Evolutionary conservation across 1,140 invertebrate genomes (phyloP), one percentile per base, ranked within the genome.

Genomic region (Pseudomyrmex concolor): DNA sequence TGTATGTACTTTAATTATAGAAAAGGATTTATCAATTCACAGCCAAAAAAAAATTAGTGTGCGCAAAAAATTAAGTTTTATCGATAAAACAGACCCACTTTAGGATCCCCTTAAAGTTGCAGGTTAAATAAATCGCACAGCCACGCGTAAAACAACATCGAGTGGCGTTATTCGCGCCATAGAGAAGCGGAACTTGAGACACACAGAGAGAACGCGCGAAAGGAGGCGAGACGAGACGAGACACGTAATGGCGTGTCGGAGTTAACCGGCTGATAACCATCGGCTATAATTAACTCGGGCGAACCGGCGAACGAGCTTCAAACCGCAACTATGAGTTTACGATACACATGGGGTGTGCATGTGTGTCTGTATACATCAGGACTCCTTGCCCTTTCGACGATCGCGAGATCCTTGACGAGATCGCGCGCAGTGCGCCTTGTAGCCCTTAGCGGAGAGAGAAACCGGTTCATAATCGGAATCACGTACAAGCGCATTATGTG

Each of bases 191-290:
- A 78, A 60, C 59, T 54, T 15, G 81, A 66, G 81, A 77, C 22
- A 62, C 10, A 45, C 72, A 62, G 48, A 43, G 22, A 12, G 66
- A 82, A 66, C 62, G n/a, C 43, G 73, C 55, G 43, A 76, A 66
- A 43, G 68, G 60, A 19, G 80, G 81, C 48, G 73, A 62, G 68
- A 92, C 64, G 87, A 86, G 91, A 89, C 91, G 92, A 94, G 93
- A 93, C 92, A 93, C 92, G 93, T 94, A 94, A 94, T 94, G 92
- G 94, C 93, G 92, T 94, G 93, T 93, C 93, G 92, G 93, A 94
- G 93, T 94, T 94, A 94, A 94, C 93, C 91, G 92, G 94, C 93
- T 94, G 94, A 94, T 94, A 94, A 94, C 91, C 93, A 94, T 94
- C 94, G 92, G 93, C 94, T 94, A 94, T 94, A 94, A 94, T 94